These are phyloP conservation scores for Andricus curvator DNA, from an alignment of 2,888 invertebrate species.

Conservation along the genomic window DNA sequence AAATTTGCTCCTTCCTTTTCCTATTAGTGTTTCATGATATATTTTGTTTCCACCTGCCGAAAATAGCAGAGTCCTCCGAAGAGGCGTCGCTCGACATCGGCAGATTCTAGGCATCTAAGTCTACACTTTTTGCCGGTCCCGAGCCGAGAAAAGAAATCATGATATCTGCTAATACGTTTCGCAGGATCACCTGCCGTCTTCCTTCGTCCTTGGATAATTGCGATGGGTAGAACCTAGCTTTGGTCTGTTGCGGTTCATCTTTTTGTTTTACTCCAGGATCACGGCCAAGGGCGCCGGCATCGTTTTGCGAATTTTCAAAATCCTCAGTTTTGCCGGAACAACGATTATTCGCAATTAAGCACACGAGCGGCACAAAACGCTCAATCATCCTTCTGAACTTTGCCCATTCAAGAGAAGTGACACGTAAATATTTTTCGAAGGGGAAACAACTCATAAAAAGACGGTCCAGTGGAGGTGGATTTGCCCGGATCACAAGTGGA, in stretches of 20 bases:
- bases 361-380: conserved; percentile 23
- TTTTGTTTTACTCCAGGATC: conserved; percentile 7
- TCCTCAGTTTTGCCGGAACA: conserved; percentile 41
- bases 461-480: no score
- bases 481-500: no score
- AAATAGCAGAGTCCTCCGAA: conserved; percentile 63
- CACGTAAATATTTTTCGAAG: conserved; percentile 51
- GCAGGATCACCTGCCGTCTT: conserved; percentile 72
- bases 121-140: conserved; percentile 71
- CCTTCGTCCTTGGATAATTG: conserved; percentile 74
- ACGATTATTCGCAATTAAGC: conserved; percentile 58
- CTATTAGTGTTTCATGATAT: conserved; percentile 60
- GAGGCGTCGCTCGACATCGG: conserved; percentile 59
- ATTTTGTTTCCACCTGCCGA: conserved; percentile 74
- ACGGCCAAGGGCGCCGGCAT: conserved; percentile 52
- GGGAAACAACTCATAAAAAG: no score
- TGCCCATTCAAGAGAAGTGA: conserved; percentile 42
- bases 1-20: conserved; percentile 55
- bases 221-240: conserved; percentile 58
- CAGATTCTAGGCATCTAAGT: conserved; percentile 70
- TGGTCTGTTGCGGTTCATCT: not conserved
- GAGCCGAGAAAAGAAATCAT: conserved; percentile 64
- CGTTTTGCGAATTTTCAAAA: conserved; percentile 57
- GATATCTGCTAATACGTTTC: conserved; percentile 71
- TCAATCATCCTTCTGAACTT: conserved; percentile 21